Evolutionary conservation across 2,888 invertebrate species (phyloP).

Genomic region (Oscheius onirici): DNA sequence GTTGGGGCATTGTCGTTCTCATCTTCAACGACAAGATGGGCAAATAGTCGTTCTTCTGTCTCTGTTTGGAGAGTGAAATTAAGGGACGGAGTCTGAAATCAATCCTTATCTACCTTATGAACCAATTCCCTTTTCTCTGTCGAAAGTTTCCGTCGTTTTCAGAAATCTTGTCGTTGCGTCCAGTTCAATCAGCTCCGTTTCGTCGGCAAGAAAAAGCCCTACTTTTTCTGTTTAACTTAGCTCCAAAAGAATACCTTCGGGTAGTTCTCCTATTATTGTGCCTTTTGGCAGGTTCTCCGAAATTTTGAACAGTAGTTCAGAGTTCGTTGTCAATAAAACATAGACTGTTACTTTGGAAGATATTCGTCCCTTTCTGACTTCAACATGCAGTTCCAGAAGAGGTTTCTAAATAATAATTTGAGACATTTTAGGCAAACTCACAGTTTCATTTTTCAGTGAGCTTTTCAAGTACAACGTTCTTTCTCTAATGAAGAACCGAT

Average conservation of each 20-base stretch:
- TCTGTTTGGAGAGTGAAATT: constrained; percentile 1
- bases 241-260: not conserved
- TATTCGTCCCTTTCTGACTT: constrained; percentile 19
- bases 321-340: constrained; percentile 6
- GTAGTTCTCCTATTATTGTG: constrained; percentile 25
- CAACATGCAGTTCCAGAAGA: not conserved
- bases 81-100: not conserved
- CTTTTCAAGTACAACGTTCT: not conserved
- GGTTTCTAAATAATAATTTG: not conserved
- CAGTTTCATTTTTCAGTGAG: constrained; percentile 5
- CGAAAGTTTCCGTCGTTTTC: constrained; percentile 7
- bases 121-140: constrained; percentile 21
- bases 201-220: too few relatives aligned
- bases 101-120: not conserved
- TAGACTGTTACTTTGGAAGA: constrained; percentile 10
- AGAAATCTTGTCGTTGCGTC: not conserved
- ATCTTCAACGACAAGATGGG: constrained; percentile 16
- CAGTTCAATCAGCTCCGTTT: too few relatives aligned
- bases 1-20: constrained; percentile 32
- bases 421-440: not conserved
- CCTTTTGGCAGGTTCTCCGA: constrained; percentile 36
- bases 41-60: not conserved
- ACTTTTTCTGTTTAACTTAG: too few relatives aligned
- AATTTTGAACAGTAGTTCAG: not conserved
- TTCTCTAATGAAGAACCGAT: constrained; percentile 9